Evolutionary conservation across 2,113 vertebrate genomes (phyloP).

Genomic region (Hydrolagus affinis): DNA sequence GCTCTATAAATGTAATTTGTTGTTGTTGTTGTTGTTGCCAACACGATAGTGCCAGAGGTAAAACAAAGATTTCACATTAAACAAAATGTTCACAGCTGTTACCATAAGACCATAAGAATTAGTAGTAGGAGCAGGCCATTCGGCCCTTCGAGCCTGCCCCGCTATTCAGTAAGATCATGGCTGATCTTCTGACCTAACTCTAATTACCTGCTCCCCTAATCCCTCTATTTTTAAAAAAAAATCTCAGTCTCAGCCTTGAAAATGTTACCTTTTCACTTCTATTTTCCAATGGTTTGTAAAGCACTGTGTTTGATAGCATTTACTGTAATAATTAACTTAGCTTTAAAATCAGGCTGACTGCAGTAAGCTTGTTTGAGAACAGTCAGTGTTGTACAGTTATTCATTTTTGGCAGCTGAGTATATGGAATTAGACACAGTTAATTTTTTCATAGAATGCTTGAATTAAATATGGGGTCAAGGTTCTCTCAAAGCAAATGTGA

Average conservation of each 20-base stretch:
- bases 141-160: too few species aligned
- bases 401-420: not conserved
- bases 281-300: slow-evolving; percentile 6
- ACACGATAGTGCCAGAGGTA: not conserved
- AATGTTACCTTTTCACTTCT: not conserved
- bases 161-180: too few species aligned
- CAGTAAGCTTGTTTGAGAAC: not conserved
- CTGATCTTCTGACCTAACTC: too few species aligned
- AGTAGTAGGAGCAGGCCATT: too few species aligned
- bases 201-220: too few species aligned
- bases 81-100: slow-evolving; percentile 10
- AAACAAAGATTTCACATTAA: slow-evolving; percentile 17
- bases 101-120: too few species aligned
- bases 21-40: too few species aligned
- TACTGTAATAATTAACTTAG: slow-evolving; percentile 3
- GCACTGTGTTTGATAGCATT: not conserved
- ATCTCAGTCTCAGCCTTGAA: too few species aligned
- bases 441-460: not conserved
- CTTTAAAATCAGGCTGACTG: slow-evolving; percentile 9
- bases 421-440: not conserved
- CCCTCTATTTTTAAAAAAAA: too few species aligned
- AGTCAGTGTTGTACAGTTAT: slow-evolving; percentile 30
- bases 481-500: not conserved
- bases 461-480: not conserved
- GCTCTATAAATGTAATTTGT: too few species aligned